Evolutionary conservation across 2,797 vertebrate genomes (phyloP).

Genomic region (Carcharodon carcharias): DNA sequence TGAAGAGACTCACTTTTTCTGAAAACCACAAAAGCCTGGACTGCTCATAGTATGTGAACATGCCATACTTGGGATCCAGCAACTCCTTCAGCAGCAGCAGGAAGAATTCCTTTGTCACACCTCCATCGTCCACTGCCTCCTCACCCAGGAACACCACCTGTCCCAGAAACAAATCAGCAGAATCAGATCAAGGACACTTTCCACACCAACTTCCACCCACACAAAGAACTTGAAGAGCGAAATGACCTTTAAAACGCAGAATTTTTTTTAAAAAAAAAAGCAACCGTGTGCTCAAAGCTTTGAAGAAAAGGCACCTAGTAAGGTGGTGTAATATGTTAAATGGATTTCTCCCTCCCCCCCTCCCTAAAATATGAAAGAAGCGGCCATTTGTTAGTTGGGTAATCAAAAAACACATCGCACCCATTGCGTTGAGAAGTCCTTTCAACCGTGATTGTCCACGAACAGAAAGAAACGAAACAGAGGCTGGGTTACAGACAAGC

Average conservation of each 20-base stretch:
- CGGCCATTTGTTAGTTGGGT: background rate
- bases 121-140: conserved; percentile 90
- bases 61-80: conserved; percentile 90
- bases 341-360: background rate
- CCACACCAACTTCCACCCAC: background rate
- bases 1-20: conserved; percentile 71
- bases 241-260: background rate
- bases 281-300: background rate
- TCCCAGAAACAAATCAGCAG: background rate
- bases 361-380: background rate
- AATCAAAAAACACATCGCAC: background rate
- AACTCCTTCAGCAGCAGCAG: conserved; percentile 87
- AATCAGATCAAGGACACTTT: background rate
- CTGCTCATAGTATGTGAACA: conserved; percentile 90
- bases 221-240: no score
- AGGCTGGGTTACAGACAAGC: no score
- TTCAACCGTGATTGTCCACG: background rate
- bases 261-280: background rate
- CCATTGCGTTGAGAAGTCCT: no score
- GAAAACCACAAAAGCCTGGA: conserved; percentile 96
- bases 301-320: background rate
- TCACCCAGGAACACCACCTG: conserved; percentile 96
- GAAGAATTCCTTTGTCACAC: conserved; percentile 96
- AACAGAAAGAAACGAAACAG: background rate
- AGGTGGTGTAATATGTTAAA: background rate